Percentiles rank a stretch among this genome's conserved stretches.
phyloP scores from a whole-genome alignment of 2,113 vertebrate species.

The Percopsis transmontana region DNA sequence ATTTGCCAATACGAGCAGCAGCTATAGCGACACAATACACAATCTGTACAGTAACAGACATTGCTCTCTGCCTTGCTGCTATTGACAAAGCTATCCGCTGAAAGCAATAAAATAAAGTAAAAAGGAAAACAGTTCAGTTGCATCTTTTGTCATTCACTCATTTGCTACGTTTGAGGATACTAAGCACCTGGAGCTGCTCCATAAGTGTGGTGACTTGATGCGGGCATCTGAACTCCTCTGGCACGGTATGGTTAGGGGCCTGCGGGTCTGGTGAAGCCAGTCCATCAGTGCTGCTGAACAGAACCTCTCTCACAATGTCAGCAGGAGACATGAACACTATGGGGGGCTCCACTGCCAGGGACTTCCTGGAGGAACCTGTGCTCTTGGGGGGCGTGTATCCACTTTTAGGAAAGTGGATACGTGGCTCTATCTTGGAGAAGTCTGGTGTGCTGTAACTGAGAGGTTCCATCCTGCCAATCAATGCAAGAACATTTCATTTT shows the following conservation, averaged over 20 bases:
- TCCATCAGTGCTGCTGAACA: constrained; percentile 76
- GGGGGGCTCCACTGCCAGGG: constrained; percentile 28
- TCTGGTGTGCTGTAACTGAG: constrained; percentile 84
- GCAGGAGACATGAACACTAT: constrained; percentile 86
- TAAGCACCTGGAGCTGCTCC: constrained; percentile 89
- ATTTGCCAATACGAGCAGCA: no score
- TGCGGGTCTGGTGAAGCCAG: not conserved
- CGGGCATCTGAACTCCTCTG: constrained; percentile 81
- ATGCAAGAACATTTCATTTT: not conserved
- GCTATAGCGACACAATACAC: no score
- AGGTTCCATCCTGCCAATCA: constrained; percentile 67
- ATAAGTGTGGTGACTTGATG: constrained; percentile 84
- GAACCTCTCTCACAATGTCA: constrained; percentile 87
- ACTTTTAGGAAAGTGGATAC: constrained; percentile 82
- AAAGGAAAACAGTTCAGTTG: no score
- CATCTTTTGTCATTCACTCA: no score
- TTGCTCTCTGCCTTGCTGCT: no score
- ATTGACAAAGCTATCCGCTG: no score
- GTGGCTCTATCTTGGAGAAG: constrained; percentile 88
- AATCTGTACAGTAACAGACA: no score
- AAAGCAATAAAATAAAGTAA: no score
- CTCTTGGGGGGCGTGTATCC: constrained; percentile 85
- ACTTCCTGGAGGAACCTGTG: constrained; percentile 17
- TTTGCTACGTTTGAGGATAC: no score
- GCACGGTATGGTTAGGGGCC: constrained; percentile 55